phyloP scores from a whole-genome alignment of 2,888 invertebrate species.

The Andrena minutula region DNA sequence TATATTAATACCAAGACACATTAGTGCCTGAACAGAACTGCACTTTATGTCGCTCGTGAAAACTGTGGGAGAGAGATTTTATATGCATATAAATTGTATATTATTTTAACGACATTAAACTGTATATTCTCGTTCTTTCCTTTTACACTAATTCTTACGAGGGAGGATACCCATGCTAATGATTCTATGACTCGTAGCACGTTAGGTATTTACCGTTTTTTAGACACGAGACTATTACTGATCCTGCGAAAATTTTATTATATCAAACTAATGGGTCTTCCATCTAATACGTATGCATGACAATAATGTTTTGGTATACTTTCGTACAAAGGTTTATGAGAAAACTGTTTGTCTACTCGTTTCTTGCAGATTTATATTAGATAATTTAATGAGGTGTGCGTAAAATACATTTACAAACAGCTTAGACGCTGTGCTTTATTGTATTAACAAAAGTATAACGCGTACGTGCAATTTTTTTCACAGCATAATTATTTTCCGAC shows the following conservation, averaged over 20 bases:
- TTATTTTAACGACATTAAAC: slow-evolving; percentile 11
- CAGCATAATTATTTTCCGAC: slow-evolving; percentile 13
- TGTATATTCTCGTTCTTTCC: slow-evolving; percentile 28
- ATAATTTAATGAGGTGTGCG: slow-evolving; percentile 45
- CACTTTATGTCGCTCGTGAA: slow-evolving; percentile 51
- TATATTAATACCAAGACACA: slow-evolving; percentile 65
- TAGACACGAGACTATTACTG: slow-evolving; percentile 30
- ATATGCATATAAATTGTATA: slow-evolving; percentile 53
- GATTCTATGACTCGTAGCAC: slow-evolving; percentile 23
- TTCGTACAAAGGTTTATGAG: slow-evolving; percentile 52
- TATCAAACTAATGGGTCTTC: slow-evolving; percentile 66
- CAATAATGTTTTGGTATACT: slow-evolving; percentile 62
- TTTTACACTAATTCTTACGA: slow-evolving; percentile 39
- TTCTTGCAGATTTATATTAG: slow-evolving; percentile 40
- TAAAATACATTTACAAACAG: slow-evolving; percentile 9
- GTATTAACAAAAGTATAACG: slow-evolving; percentile 40
- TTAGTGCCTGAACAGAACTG: slow-evolving; percentile 65
- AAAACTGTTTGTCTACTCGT: slow-evolving; percentile 33
- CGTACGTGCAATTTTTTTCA: slow-evolving; percentile 18
- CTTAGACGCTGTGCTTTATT: slow-evolving; percentile 23
- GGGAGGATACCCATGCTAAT: slow-evolving; percentile 29
- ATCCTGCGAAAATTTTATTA: slow-evolving; percentile 52
- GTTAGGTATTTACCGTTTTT: slow-evolving; percentile 42
- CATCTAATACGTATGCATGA: slow-evolving; percentile 60
- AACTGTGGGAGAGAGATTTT: slow-evolving; percentile 73